Conservation (phyloP, 2,888 invertebrate genomes). For the Macrophya annulata region DNA sequence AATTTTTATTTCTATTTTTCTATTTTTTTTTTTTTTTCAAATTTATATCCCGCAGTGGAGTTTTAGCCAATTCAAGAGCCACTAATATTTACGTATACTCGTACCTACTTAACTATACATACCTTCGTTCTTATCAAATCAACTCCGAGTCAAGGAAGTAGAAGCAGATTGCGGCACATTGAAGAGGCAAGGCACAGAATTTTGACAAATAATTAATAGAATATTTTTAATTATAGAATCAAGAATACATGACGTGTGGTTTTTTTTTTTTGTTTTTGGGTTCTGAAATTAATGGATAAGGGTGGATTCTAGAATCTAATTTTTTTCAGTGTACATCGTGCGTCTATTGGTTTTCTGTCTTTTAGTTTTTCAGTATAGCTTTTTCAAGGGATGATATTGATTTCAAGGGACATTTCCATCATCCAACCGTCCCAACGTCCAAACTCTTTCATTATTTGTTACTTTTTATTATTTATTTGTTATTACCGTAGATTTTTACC, state of each 20-base stretch:
- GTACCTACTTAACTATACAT: not conserved
- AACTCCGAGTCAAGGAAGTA: not conserved
- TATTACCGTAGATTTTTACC: constrained; percentile 1
- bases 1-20: too few relatives aligned
- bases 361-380: not conserved
- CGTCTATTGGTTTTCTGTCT: not conserved
- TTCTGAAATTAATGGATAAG: not conserved
- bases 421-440: too few relatives aligned
- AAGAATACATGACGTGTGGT: not conserved
- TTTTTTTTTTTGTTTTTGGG: not conserved
- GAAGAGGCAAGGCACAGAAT: not conserved
- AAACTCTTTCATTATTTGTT: not conserved
- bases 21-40: not conserved
- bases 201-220: not conserved
- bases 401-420: too few relatives aligned
- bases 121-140: not conserved
- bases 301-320: not conserved
- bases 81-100: not conserved
- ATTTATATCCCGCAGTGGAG: not conserved
- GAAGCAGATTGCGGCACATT: not conserved
- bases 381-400: too few relatives aligned
- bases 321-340: not conserved
- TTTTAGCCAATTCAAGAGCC: not conserved
- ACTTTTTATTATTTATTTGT: not conserved
- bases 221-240: not conserved